A percentile compares a stretch with the other conserved stretches of the same genome.
These are phyloP conservation scores for Lithobates sylvaticus DNA, from an alignment of 2,797 vertebrate species.

Conservation along the genomic window DNA sequence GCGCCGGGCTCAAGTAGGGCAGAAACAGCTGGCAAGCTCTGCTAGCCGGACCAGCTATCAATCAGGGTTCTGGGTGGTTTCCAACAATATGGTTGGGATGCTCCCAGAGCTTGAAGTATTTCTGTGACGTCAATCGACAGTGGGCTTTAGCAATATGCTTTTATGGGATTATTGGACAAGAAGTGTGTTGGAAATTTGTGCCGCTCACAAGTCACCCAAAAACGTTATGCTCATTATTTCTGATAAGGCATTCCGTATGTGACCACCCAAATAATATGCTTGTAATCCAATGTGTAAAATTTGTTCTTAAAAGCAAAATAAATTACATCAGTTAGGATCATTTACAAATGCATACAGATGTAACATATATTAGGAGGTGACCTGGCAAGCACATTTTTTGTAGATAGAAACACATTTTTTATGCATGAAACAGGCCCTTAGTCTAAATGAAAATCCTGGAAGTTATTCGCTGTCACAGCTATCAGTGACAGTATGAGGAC, in stretches of 20 bases:
- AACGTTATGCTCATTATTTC: not conserved
- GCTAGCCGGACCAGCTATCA: too few relatives aligned
- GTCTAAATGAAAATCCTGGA: conserved; percentile 21
- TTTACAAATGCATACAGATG: not conserved
- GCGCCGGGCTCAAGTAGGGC: too few relatives aligned
- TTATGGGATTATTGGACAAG: too few relatives aligned
- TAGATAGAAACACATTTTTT: conserved; percentile 5
- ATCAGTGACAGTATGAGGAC: not conserved
- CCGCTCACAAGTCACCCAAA: not conserved
- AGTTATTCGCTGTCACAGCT: conserved; percentile 32
- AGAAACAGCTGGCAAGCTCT: too few relatives aligned
- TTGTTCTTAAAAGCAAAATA: not conserved
- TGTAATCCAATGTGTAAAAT: not conserved
- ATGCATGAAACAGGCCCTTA: conserved; percentile 26
- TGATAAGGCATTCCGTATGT: not conserved
- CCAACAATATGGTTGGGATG: too few relatives aligned
- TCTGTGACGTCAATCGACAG: too few relatives aligned
- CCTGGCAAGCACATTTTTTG: conserved; percentile 18
- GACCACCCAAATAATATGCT: not conserved
- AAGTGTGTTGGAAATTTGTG: too few relatives aligned
- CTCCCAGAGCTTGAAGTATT: too few relatives aligned
- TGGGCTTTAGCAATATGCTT: too few relatives aligned
- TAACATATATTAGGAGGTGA: not conserved
- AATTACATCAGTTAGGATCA: not conserved
- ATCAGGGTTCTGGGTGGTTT: too few relatives aligned